These are phyloP conservation scores for Ailuropoda melanoleuca DNA, from an alignment of 2,113 vertebrate species.

Conservation along the genomic window DNA sequence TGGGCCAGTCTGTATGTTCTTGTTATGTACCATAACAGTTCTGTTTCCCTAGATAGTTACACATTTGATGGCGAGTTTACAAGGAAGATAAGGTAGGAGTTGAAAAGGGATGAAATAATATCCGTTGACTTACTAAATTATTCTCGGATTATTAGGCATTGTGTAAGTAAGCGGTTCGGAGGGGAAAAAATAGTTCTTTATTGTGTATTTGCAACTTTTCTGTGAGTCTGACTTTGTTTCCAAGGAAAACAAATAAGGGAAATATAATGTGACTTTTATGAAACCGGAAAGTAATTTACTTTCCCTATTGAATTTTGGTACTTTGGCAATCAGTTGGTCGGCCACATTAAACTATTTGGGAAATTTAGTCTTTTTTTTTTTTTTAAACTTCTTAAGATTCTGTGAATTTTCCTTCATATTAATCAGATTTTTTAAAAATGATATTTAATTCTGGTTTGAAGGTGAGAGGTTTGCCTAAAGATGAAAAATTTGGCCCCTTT, in stretches of 20 bases:
- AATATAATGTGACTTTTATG: neutral
- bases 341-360: neutral
- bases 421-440: constrained; percentile 32
- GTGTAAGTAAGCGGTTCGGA: neutral
- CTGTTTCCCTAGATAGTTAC: neutral
- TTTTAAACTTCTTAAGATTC: neutral
- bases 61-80: neutral
- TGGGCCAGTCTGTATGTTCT: neutral
- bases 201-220: neutral
- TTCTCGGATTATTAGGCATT: neutral
- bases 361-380: neutral
- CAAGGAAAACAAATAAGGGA: constrained; percentile 16
- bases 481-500: neutral
- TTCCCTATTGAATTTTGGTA: neutral
- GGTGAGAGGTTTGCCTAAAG: constrained; percentile 20
- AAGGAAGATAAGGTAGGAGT: neutral
- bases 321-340: neutral
- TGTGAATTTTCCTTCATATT: neutral
- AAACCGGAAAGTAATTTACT: neutral
- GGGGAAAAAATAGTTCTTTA: neutral
- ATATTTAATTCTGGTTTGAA: constrained; percentile 33
- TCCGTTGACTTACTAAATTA: neutral
- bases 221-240: neutral
- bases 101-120: neutral
- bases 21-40: neutral